Evolutionary conservation across 2,113 vertebrate genomes (phyloP).

Genomic region (Eleginops maclovinus): DNA sequence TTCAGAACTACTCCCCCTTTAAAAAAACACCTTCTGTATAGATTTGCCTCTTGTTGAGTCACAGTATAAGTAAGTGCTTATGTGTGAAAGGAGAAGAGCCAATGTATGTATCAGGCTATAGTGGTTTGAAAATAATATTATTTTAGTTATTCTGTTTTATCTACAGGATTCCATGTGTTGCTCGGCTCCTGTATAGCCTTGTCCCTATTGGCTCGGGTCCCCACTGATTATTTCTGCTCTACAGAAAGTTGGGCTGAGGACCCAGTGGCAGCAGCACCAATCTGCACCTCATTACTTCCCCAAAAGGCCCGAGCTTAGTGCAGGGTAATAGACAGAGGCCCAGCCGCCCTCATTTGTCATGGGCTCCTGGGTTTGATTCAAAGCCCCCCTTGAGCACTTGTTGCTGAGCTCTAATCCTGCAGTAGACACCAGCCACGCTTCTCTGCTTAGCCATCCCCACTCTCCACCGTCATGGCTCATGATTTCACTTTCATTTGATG

Average conservation of each 20-base stretch:
- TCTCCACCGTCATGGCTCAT: conserved; percentile 79
- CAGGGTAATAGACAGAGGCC: conserved; percentile 82
- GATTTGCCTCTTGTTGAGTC: neutral
- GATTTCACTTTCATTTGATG: conserved; percentile 85
- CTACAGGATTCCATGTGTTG: conserved; percentile 42
- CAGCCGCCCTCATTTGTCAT: conserved; percentile 83
- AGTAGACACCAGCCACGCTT: conserved; percentile 78
- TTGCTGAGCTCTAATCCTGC: conserved; percentile 83
- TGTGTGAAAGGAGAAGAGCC: neutral
- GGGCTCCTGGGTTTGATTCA: conserved; percentile 82
- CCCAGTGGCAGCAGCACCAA: conserved; percentile 69
- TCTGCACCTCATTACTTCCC: conserved; percentile 82
- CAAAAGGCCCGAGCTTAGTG: conserved; percentile 81
- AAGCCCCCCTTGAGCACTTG: conserved; percentile 83
- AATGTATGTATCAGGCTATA: neutral
- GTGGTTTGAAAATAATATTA: neutral
- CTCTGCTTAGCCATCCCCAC: conserved; percentile 77
- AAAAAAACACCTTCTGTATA: conserved; percentile 6
- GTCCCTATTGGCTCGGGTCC: conserved; percentile 58
- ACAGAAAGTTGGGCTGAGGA: conserved; percentile 66
- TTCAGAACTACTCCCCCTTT: neutral
- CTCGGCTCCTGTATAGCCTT: conserved; percentile 43
- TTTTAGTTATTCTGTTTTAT: conserved; percentile 58
- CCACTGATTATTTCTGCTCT: conserved; percentile 73
- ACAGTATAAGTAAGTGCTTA: neutral